Evolutionary conservation across 2,797 vertebrate species (phyloP).

Genomic region (Loris lydekkerianus): DNA sequence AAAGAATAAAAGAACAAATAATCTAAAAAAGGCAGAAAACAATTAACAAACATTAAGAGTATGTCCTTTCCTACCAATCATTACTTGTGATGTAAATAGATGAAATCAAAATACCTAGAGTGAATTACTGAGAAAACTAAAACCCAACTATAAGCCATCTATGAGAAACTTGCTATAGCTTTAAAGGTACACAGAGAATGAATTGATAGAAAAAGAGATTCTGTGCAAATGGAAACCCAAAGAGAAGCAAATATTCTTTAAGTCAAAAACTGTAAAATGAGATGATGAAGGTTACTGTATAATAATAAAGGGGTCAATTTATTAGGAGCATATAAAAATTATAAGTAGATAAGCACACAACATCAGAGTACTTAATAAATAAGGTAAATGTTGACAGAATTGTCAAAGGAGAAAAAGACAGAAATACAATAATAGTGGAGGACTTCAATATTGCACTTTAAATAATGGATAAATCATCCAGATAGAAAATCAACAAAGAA

Average conservation of each 20-base stretch:
- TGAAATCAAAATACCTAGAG: neutral
- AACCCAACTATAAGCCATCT: neutral
- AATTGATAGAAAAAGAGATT: neutral
- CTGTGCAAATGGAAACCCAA: neutral
- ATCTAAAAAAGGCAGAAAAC: neutral
- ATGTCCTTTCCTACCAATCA: neutral
- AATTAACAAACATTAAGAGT: neutral
- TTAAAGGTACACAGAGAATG: neutral
- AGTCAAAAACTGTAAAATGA: neutral
- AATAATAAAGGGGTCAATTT: neutral
- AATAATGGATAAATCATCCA: neutral
- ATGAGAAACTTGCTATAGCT: neutral
- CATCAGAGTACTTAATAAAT: neutral
- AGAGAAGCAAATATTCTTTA: neutral
- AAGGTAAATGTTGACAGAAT: neutral
- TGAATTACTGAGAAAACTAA: neutral
- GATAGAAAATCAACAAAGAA: neutral
- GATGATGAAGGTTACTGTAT: neutral
- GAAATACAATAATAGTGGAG: neutral
- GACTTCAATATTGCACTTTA: neutral
- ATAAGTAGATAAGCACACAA: neutral
- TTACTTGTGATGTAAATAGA: neutral
- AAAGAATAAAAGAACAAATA: neutral
- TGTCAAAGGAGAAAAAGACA: neutral
- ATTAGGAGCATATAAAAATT: neutral